Percentiles rank a stretch among this genome's conserved stretches.
Conservation (phyloP, 2,797 vertebrate species). For the Avahi laniger region DNA sequence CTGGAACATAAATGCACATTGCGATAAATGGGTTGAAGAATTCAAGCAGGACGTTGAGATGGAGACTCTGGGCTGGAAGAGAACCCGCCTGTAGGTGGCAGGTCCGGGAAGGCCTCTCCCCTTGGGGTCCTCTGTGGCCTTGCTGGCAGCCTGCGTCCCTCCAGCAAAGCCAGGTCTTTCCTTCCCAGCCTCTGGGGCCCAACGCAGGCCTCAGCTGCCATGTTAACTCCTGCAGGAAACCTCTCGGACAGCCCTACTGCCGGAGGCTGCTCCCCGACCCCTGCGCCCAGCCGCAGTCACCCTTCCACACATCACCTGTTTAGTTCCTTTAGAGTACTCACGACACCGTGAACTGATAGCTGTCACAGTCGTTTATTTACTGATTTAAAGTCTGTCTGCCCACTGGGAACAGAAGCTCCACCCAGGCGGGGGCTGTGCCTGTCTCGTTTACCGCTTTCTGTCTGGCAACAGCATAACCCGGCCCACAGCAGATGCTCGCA, state of each 20-base stretch:
- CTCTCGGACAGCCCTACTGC: fast-evolving
- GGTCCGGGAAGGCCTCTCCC: background rate
- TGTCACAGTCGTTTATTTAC: fast-evolving
- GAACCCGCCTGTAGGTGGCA: fast-evolving
- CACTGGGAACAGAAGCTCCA: no score
- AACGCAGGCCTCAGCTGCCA: background rate
- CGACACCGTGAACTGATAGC: no score
- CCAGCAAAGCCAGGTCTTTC: background rate
- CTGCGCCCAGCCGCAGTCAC: no score
- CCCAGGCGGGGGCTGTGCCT: fast-evolving
- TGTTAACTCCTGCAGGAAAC: background rate
- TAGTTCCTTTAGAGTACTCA: background rate
- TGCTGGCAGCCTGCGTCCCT: no score
- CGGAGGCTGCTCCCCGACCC: no score
- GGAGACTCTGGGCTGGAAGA: no score
- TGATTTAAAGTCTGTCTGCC: background rate
- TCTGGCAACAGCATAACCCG: background rate
- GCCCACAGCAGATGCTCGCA: background rate
- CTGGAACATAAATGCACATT: fast-evolving
- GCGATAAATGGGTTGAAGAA: background rate
- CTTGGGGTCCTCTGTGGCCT: fast-evolving
- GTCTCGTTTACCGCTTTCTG: fast-evolving
- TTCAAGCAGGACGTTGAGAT: background rate
- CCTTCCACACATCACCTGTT: background rate
- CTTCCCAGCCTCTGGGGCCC: background rate